These are phyloP conservation scores for Oreortyx pictus DNA, from an alignment of 2,797 vertebrate species.

Conservation along the genomic window DNA sequence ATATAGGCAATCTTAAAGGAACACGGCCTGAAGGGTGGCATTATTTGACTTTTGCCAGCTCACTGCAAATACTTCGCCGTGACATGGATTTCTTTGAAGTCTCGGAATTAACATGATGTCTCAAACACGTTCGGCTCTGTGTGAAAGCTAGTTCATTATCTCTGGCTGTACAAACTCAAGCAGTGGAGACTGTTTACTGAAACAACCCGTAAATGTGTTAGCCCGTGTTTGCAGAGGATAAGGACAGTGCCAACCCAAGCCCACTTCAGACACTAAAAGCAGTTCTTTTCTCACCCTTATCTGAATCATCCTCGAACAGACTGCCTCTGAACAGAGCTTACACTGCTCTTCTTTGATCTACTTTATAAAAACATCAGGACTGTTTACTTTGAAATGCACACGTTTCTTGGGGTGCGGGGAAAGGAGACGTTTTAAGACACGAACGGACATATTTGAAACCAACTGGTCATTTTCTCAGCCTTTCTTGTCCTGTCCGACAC, in stretches of 20 bases:
- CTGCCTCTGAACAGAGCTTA: slow-evolving; percentile 47
- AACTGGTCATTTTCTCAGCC: background rate
- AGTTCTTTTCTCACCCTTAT: slow-evolving; percentile 57
- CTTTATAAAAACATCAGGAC: slow-evolving; percentile 62
- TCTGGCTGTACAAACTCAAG: slow-evolving; percentile 37
- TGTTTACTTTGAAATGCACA: slow-evolving; percentile 74
- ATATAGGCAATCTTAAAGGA: background rate
- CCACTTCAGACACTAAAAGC: slow-evolving; percentile 43
- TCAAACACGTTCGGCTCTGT: slow-evolving; percentile 34
- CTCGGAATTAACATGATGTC: slow-evolving; percentile 23
- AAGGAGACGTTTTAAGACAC: background rate
- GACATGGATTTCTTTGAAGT: slow-evolving; percentile 60
- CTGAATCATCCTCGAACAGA: slow-evolving; percentile 45
- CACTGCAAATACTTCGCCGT: background rate
- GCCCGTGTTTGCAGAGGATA: slow-evolving; percentile 53
- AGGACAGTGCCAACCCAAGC: slow-evolving; percentile 10
- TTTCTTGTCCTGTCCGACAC: background rate
- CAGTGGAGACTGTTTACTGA: slow-evolving; percentile 41
- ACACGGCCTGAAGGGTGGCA: background rate
- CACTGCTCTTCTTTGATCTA: slow-evolving; percentile 68
- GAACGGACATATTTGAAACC: background rate
- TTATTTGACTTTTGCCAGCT: background rate
- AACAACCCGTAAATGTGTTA: slow-evolving; percentile 63
- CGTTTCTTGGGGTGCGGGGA: background rate
- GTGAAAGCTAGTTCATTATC: slow-evolving; percentile 52